Conservation (phyloP, 2,888 invertebrate genomes). For the Drosophila affinis region DNA sequence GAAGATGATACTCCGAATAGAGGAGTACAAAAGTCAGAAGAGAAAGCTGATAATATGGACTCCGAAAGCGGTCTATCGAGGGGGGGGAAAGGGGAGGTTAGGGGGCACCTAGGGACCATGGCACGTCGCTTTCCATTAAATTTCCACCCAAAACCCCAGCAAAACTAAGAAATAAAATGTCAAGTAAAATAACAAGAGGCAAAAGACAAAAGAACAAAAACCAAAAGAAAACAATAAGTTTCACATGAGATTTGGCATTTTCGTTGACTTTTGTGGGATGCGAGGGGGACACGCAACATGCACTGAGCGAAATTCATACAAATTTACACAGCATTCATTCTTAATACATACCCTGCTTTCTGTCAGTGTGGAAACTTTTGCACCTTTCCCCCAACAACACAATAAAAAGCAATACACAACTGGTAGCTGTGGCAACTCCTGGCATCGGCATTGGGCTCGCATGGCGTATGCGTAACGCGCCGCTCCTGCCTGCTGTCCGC, state of each 20-base stretch:
- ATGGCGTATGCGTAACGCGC: slow-evolving; percentile 71
- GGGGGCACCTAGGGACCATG: not conserved
- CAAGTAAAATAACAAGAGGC: slow-evolving; percentile 52
- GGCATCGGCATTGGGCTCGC: slow-evolving; percentile 38
- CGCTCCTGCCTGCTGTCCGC: slow-evolving; percentile 34
- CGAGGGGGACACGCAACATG: not conserved
- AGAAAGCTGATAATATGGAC: not conserved
- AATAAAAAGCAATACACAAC: slow-evolving; percentile 35
- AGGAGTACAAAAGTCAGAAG: not conserved
- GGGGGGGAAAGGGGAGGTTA: no score
- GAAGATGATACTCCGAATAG: not conserved
- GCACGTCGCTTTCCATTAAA: slow-evolving; percentile 75
- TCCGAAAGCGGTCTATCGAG: not conserved
- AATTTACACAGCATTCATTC: no score
- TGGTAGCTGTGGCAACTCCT: slow-evolving; percentile 22
- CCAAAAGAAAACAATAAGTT: slow-evolving; percentile 53
- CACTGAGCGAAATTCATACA: slow-evolving; percentile 3
- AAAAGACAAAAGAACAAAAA: slow-evolving; percentile 46
- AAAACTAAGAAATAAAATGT: slow-evolving; percentile 71
- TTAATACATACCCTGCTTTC: not conserved
- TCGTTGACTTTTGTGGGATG: slow-evolving; percentile 23
- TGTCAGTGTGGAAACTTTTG: slow-evolving; percentile 15
- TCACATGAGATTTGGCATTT: slow-evolving; percentile 57
- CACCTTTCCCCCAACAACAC: not conserved
- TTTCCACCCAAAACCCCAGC: slow-evolving; percentile 60